Conservation (phyloP, 1,140 invertebrate species). For the Lanistes nyassanus region DNA sequence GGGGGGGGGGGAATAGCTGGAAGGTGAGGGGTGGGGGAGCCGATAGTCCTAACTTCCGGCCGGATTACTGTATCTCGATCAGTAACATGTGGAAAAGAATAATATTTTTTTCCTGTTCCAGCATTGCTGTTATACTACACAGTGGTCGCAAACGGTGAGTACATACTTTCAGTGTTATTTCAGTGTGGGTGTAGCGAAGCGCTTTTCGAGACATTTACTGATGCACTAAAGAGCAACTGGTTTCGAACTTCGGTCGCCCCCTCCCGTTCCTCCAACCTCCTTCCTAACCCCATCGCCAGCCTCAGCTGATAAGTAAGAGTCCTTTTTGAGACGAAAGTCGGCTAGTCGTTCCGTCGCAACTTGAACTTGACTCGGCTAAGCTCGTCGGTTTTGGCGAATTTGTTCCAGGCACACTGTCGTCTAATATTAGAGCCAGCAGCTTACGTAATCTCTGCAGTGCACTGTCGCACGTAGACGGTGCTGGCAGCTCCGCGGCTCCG, state of each 20-base stretch:
- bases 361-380: no score
- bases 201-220: no score
- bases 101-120: slow-evolving; percentile 11
- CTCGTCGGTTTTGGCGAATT: no score
- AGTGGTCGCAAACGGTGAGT: slow-evolving; percentile 30
- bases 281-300: no score
- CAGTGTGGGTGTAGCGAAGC: no score
- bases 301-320: no score
- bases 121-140: slow-evolving; percentile 30
- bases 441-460: slow-evolving; percentile 28
- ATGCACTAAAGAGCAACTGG: no score
- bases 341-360: no score
- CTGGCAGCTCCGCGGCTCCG: no score
- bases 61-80: neutral
- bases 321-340: no score
- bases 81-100: neutral
- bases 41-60: slow-evolving; percentile 21
- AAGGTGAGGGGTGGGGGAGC: slow-evolving; percentile 9
- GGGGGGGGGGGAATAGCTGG: slow-evolving; percentile 10
- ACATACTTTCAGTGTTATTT: neutral
- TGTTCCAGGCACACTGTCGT: neutral
- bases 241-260: no score
- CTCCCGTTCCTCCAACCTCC: no score
- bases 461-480: neutral
- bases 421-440: slow-evolving; percentile 19